These are phyloP conservation scores for Anser brachyrhynchus DNA, from an alignment of 2,113 vertebrate species.

Conservation along the genomic window DNA sequence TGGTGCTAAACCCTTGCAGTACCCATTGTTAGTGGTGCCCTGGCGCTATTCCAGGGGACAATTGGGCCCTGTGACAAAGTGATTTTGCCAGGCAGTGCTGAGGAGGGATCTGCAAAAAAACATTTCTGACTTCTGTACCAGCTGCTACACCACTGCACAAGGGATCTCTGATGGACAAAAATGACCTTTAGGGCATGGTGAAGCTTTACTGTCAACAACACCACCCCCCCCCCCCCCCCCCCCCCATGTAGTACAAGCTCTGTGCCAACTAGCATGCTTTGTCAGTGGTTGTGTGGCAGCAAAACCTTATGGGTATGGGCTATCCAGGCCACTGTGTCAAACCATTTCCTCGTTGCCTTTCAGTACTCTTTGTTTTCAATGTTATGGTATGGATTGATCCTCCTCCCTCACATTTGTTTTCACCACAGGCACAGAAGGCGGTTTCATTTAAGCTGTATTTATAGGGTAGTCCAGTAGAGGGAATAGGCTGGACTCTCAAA, in stretches of 20 bases:
- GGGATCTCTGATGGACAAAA: background rate
- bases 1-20: background rate
- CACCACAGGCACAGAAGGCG: background rate
- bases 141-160: background rate
- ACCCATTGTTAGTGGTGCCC: background rate
- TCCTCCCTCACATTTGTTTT: background rate
- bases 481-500: background rate
- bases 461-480: background rate
- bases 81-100: too few relatives aligned
- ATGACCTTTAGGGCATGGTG: background rate
- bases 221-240: too few relatives aligned
- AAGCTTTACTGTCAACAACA: background rate
- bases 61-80: background rate
- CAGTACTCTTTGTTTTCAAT: background rate
- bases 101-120: background rate
- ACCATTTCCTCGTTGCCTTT: background rate
- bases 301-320: background rate
- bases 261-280: background rate
- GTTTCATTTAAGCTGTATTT: background rate
- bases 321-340: background rate
- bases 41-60: rapidly evolving
- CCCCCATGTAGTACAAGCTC: background rate
- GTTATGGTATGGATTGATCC: background rate
- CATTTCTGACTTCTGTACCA: background rate
- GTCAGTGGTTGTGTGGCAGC: too few relatives aligned